phyloP scores from a whole-genome alignment of 2,113 vertebrate species.

The Podilymbus podiceps region DNA sequence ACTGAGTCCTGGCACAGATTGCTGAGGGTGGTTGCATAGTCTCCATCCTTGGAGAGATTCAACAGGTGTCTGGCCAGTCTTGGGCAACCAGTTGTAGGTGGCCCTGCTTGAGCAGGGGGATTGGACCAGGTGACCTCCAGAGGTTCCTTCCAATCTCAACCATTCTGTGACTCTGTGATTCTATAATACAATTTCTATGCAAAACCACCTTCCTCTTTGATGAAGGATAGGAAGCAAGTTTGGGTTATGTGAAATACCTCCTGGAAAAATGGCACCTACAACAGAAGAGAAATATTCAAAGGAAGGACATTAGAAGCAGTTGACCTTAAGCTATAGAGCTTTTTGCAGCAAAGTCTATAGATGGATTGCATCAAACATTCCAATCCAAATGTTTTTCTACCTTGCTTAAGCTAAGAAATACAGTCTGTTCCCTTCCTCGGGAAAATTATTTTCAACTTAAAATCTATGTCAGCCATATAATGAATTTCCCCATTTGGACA shows the following conservation, averaged over 20 bases:
- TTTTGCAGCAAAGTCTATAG: not conserved
- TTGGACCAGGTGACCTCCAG: not conserved
- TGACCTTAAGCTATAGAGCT: not conserved
- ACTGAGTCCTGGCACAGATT: not conserved
- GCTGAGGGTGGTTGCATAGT: not conserved
- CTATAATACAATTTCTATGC: not conserved
- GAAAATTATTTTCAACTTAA: not conserved
- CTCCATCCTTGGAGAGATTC: not conserved
- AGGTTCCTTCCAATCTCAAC: not conserved
- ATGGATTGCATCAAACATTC: not conserved
- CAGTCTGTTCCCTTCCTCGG: not conserved
- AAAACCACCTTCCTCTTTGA: not conserved
- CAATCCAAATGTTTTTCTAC: not conserved
- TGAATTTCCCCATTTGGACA: not conserved
- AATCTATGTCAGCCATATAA: not conserved
- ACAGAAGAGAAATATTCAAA: not conserved
- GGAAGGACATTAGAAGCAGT: not conserved
- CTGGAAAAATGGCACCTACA: not conserved
- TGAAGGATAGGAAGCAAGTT: not conserved
- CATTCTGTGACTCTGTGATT: not conserved
- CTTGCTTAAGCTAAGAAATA: not conserved
- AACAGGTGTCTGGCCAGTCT: not conserved
- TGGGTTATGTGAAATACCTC: not conserved
- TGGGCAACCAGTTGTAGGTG: not conserved
- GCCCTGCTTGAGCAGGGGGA: not conserved